These are phyloP conservation scores for Kobus ellipsiprymnus DNA, from an alignment of 2,113 vertebrate species.

Conservation along the genomic window DNA sequence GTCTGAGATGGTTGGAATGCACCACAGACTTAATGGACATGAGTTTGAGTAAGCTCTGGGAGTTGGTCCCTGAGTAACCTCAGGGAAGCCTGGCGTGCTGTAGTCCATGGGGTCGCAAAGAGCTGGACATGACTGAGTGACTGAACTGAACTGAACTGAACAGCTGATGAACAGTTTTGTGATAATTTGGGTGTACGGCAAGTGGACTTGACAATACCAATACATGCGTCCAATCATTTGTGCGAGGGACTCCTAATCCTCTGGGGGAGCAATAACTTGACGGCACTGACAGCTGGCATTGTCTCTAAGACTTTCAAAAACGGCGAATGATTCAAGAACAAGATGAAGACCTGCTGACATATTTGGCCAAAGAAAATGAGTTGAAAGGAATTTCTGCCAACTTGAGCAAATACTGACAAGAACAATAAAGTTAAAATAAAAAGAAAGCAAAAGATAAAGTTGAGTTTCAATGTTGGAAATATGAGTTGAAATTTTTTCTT, in stretches of 20 bases:
- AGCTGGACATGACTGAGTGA: background rate
- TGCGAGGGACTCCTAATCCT: background rate
- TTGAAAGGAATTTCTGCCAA: constrained; percentile 3
- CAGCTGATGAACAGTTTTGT: background rate
- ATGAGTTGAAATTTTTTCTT: background rate
- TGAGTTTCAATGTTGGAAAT: background rate
- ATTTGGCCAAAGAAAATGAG: background rate
- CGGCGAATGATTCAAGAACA: background rate
- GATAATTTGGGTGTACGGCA: background rate
- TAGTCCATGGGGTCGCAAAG: background rate
- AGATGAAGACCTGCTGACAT: background rate
- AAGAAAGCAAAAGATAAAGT: background rate
- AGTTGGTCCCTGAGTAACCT: background rate
- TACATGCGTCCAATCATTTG: background rate
- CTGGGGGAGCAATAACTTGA: background rate
- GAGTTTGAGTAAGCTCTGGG: background rate
- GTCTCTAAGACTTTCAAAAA: background rate
- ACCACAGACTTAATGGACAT: background rate
- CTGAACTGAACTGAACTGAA: background rate
- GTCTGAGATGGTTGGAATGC: background rate
- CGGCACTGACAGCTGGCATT: background rate
- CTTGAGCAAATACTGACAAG: background rate
- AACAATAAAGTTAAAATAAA: constrained; percentile 2
- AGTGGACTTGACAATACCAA: background rate
- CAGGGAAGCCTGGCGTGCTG: accelerated